These are phyloP conservation scores for Excalfactoria chinensis DNA, from an alignment of 2,113 vertebrate genomes.

Conservation along the genomic window DNA sequence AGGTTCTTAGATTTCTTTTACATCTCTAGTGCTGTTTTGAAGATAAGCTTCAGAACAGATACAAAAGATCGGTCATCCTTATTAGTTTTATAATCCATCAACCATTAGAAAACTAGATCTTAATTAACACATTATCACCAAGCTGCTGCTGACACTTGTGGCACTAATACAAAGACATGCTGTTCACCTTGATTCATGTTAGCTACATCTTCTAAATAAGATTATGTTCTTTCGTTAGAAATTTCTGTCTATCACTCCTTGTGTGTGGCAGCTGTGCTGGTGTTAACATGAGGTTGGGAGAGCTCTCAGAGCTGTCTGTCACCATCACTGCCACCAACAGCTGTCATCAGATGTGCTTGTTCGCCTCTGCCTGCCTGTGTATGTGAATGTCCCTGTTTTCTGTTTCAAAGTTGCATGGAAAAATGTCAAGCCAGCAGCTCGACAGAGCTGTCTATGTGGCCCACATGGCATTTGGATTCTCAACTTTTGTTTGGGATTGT, in stretches of 20 bases:
- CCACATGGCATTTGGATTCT: background rate
- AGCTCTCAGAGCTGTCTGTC: background rate
- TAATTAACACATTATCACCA: background rate
- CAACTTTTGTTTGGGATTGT: background rate
- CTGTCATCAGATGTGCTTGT: background rate
- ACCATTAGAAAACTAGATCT: background rate
- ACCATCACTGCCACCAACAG: background rate
- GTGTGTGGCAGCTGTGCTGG: background rate
- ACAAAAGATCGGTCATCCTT: background rate
- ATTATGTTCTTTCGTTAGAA: background rate
- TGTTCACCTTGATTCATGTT: rapidly evolving
- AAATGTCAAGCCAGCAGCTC: background rate
- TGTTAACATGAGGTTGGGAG: background rate
- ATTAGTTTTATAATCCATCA: background rate
- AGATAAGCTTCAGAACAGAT: background rate
- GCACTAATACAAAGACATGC: background rate
- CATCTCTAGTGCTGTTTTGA: background rate
- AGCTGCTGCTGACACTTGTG: background rate
- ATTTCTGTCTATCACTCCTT: background rate
- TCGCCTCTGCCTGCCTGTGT: background rate
- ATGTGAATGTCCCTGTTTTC: background rate
- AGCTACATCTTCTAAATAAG: background rate
- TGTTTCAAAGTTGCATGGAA: background rate
- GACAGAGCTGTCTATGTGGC: background rate
- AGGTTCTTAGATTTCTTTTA: background rate